A percentile compares a stretch with the other conserved stretches of the same genome.
These are phyloP conservation scores for Premnoplex brunnescens DNA, from an alignment of 2,797 vertebrate genomes.

Conservation along the genomic window DNA sequence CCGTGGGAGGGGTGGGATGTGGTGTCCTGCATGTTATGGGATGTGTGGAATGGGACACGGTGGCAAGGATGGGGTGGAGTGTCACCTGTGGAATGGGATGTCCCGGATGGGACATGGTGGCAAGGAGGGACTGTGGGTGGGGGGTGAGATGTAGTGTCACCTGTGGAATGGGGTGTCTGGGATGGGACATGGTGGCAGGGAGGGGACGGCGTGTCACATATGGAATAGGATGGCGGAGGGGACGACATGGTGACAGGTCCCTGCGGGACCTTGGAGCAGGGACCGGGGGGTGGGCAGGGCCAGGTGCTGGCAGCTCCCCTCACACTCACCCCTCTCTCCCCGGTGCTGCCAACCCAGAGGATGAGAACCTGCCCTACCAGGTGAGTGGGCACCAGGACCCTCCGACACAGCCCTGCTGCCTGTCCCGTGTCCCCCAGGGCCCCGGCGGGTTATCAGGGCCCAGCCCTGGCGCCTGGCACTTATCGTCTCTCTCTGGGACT, in stretches of 20 bases:
- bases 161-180: neutral
- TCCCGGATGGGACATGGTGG: accelerated
- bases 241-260: accelerated
- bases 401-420: neutral
- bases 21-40: neutral
- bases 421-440: accelerated
- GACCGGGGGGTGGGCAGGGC: neutral
- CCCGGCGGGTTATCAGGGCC: neutral
- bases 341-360: slow-evolving; percentile 67
- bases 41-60: neutral
- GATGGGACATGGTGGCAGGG: accelerated
- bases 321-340: neutral
- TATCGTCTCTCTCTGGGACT: neutral
- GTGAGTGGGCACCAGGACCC: slow-evolving; percentile 64
- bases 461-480: neutral
- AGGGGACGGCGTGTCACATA: neutral
- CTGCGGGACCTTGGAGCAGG: neutral
- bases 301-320: neutral
- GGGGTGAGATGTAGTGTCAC: neutral
- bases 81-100: accelerated
- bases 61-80: neutral
- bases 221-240: neutral
- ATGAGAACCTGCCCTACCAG: slow-evolving; percentile 89
- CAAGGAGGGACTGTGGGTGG: neutral
- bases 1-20: neutral